phyloP scores from a whole-genome alignment of 2,797 vertebrate genomes.

The Gastrophryne carolinensis region DNA sequence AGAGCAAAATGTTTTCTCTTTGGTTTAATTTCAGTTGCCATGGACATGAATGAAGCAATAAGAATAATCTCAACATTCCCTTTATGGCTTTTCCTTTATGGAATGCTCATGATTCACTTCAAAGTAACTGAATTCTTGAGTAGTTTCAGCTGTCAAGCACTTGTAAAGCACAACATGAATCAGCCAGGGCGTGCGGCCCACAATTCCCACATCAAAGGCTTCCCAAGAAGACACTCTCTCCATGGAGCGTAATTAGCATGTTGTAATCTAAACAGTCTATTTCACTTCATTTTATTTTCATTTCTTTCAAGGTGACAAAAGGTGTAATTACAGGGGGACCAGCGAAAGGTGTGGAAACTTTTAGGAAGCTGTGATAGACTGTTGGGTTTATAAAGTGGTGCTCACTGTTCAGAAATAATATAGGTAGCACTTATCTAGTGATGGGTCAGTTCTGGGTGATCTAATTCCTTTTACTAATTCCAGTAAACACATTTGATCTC shows the following conservation, averaged over 20 bases:
- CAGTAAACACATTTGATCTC: too few species aligned
- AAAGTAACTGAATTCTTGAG: slow-evolving; percentile 51
- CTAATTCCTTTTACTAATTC: too few species aligned
- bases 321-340: slow-evolving; percentile 49
- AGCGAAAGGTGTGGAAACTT: slow-evolving; percentile 40
- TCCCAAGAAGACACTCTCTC: slow-evolving; percentile 56
- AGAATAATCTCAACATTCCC: slow-evolving; percentile 46
- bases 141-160: slow-evolving; percentile 55
- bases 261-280: slow-evolving; percentile 59
- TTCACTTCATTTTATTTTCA: slow-evolving; percentile 59
- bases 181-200: slow-evolving; percentile 51
- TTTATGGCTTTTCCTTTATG: slow-evolving; percentile 33
- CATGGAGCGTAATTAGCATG: slow-evolving; percentile 56
- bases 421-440: too few species aligned
- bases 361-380: slow-evolving; percentile 8
- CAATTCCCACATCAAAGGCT: slow-evolving; percentile 55
- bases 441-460: too few species aligned
- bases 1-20: slow-evolving; percentile 38
- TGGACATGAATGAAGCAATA: slow-evolving; percentile 50
- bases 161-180: slow-evolving; percentile 61
- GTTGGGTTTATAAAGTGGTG: slow-evolving; percentile 7
- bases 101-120: slow-evolving; percentile 44
- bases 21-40: slow-evolving; percentile 42
- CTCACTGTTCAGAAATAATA: not conserved
- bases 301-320: slow-evolving; percentile 59